Conservation (phyloP, 53 echinoderm and acorn worm genomes). For the Holothuria leucospilota region DNA sequence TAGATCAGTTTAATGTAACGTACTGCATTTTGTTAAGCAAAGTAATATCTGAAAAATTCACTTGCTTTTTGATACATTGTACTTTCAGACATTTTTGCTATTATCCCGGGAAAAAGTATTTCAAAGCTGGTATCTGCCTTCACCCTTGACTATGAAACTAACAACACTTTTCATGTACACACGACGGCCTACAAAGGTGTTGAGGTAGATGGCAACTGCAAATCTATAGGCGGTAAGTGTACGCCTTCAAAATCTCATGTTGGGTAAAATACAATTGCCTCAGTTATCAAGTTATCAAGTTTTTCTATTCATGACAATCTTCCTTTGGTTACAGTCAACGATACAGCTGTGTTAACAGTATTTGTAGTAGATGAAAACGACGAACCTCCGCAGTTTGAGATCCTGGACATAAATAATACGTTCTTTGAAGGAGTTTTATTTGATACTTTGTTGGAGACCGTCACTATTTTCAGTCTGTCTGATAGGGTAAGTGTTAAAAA, state of each 20-base stretch:
- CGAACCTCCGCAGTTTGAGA: conserved; percentile 10
- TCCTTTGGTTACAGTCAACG: background rate
- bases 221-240: background rate
- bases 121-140: background rate
- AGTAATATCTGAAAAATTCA: too few relatives aligned
- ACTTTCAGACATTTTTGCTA: background rate
- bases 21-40: too few relatives aligned
- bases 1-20: too few relatives aligned
- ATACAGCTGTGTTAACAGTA: conserved; percentile 16
- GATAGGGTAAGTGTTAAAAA: background rate
- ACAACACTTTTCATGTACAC: background rate
- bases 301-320: too few relatives aligned
- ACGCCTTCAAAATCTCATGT: too few relatives aligned
- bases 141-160: background rate
- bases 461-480: conserved; percentile 2
- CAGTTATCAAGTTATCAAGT: too few relatives aligned
- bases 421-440: conserved; percentile 18
- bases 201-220: background rate
- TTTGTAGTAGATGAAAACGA: conserved; percentile 29
- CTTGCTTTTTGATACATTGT: too few relatives aligned
- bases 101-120: background rate
- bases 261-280: too few relatives aligned
- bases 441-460: background rate
- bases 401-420: background rate
- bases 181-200: background rate